phyloP scores from a whole-genome alignment of 2,113 vertebrate species.

The Psophia crepitans region DNA sequence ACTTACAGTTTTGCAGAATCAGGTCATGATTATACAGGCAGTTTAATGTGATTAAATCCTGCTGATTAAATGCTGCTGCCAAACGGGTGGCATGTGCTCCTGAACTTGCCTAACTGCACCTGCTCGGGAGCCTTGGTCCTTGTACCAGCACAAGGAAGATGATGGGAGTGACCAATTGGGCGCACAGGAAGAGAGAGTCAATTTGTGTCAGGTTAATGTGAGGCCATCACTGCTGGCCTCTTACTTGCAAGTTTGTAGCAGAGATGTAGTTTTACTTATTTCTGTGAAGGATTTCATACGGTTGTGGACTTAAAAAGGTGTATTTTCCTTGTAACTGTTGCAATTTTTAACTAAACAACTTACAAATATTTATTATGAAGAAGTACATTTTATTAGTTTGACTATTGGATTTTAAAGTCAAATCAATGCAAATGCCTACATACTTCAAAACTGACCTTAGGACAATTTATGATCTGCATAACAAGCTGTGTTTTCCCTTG shows the following conservation, averaged over 20 bases:
- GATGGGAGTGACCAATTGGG: not conserved
- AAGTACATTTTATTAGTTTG: not conserved
- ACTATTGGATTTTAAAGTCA: not conserved
- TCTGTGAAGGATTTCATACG: not conserved
- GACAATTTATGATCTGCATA: not conserved
- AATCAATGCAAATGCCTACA: not conserved
- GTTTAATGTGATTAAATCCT: constrained; percentile 29
- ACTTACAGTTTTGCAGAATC: not conserved
- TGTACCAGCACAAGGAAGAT: not conserved
- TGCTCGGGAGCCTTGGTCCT: not conserved
- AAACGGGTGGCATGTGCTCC: not conserved
- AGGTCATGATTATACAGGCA: constrained; percentile 25
- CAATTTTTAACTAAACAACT: not conserved
- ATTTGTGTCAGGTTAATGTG: not conserved
- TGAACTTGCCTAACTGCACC: not conserved
- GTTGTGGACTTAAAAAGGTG: not conserved
- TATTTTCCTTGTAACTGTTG: not conserved
- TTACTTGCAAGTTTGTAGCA: not conserved
- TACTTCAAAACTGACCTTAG: not conserved
- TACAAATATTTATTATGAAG: not conserved
- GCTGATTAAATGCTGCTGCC: not conserved
- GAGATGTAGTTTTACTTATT: not conserved
- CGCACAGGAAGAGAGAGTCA: not conserved
- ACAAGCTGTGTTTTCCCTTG: not conserved
- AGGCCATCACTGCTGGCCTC: not conserved